Percentiles rank a stretch among this genome's conserved stretches.
Evolutionary conservation across 2,797 vertebrate species (phyloP).

Genomic region (Sciurus carolinensis): DNA sequence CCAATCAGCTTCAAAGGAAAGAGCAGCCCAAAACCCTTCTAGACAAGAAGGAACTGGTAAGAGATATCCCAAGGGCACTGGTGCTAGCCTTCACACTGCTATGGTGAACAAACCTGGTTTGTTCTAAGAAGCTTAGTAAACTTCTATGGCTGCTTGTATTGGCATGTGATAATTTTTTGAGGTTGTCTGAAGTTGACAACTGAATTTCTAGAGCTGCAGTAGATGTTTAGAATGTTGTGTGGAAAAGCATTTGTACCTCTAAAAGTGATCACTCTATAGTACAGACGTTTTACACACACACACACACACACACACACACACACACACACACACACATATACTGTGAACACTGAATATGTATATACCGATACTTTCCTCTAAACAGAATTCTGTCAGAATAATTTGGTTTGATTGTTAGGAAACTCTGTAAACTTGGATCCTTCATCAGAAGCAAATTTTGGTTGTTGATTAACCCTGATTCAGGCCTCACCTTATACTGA

Average conservation of each 20-base stretch:
- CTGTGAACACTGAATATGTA: neutral
- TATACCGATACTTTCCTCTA: neutral
- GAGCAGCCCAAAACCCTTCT: constrained; percentile 93
- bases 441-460: neutral
- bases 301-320: neutral
- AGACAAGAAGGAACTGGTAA: constrained; percentile 98
- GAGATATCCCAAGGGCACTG: constrained; percentile 82
- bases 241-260: neutral
- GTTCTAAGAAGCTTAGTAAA: neutral
- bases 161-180: neutral
- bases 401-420: constrained; percentile 10
- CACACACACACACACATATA: neutral
- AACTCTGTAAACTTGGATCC: neutral
- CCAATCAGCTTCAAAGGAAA: constrained; percentile 96
- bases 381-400: constrained; percentile 1
- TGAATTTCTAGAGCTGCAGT: neutral
- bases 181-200: constrained; percentile 26
- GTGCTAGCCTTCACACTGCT: constrained; percentile 78
- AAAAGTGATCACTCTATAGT: neutral
- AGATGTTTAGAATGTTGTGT: neutral
- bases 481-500: neutral
- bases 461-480: neutral
- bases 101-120: constrained; percentile 55
- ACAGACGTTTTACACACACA: neutral
- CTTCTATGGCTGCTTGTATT: neutral